Conservation (phyloP, 1,140 invertebrate species). For the Neuroterus valhalla region DNA sequence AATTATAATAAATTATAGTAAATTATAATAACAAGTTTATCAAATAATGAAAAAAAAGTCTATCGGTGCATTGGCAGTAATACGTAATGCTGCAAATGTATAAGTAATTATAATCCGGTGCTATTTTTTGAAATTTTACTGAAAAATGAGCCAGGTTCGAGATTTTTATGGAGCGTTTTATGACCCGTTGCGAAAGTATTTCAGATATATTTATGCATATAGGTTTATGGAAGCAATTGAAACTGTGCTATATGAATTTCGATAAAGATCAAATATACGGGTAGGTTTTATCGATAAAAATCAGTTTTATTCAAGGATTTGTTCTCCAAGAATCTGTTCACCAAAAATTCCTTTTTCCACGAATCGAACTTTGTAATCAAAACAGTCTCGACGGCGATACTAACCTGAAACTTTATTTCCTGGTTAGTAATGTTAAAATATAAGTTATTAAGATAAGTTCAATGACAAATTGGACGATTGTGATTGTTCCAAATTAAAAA, state of each 20-base stretch:
- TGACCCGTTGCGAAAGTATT: constrained; percentile 27
- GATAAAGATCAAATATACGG: constrained; percentile 14
- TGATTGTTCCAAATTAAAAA: not conserved
- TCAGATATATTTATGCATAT: constrained; percentile 25
- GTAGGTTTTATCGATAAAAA: constrained; percentile 14
- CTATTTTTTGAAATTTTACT: constrained; percentile 33
- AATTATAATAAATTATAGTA: not conserved
- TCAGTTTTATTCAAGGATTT: not conserved
- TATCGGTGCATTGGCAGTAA: constrained; percentile 19
- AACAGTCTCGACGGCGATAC: constrained; percentile 15
- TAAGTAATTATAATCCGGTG: constrained; percentile 23
- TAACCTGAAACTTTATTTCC: not conserved
- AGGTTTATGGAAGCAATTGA: constrained; percentile 1
- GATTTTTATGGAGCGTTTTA: constrained; percentile 27
- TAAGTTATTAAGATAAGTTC: not conserved
- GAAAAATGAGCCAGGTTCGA: constrained; percentile 22
- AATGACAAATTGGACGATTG: not conserved
- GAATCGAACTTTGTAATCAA: not conserved
- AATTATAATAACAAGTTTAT: constrained; percentile 4
- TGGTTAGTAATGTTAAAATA: not conserved
- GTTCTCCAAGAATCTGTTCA: not conserved
- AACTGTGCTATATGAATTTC: constrained; percentile 19
- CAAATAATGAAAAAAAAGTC: not conserved
- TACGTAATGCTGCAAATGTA: constrained; percentile 31
- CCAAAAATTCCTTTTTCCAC: not conserved